Conservation (phyloP, 2,888 invertebrate genomes). For the Papilio demoleus region DNA sequence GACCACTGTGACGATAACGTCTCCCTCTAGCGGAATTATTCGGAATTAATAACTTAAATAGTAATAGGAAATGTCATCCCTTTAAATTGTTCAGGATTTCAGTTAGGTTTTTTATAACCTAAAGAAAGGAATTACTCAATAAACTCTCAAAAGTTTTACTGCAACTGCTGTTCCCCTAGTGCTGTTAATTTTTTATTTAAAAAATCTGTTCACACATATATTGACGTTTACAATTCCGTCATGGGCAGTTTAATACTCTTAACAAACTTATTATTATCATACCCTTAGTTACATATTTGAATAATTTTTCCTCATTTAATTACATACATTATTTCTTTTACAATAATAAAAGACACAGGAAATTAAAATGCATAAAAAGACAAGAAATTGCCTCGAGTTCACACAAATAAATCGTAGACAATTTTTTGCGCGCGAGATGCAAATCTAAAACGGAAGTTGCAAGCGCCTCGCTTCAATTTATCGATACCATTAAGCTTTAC, state of each 20-base stretch:
- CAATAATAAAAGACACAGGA: not conserved
- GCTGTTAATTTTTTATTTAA: not conserved
- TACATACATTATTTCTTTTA: constrained; percentile 3
- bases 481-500: constrained; percentile 42
- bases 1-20: constrained; percentile 45
- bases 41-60: constrained; percentile 14
- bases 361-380: not conserved
- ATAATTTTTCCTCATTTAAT: not conserved
- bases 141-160: too few species aligned
- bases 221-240: not conserved
- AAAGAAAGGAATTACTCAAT: too few species aligned
- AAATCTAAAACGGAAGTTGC: constrained; percentile 35
- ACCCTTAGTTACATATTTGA: not conserved
- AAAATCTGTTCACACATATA: not conserved
- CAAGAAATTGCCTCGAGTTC: not conserved
- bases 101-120: too few species aligned
- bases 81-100: too few species aligned
- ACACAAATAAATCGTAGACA: constrained; percentile 30
- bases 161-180: not conserved
- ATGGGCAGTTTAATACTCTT: not conserved
- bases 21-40: constrained; percentile 14
- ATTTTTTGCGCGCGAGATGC: constrained; percentile 20
- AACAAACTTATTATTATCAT: not conserved
- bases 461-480: constrained; percentile 38
- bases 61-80: not conserved